phyloP scores from a whole-genome alignment of 2,888 invertebrate species.

The Coenonympha arcania region DNA sequence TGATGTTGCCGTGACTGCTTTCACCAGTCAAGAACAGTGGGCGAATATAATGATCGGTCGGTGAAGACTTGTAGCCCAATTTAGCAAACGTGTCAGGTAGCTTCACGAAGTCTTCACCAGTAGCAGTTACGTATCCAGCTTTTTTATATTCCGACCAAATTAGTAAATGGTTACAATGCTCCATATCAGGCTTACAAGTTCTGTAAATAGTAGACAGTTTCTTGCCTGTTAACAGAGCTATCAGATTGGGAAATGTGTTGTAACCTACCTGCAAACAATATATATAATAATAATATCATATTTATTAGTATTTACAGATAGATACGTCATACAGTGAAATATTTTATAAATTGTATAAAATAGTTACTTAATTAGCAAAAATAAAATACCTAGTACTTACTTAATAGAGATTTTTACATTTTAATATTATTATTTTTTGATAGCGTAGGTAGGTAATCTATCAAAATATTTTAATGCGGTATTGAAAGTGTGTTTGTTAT shows the following conservation, averaged over 20 bases:
- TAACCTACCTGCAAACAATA: slow-evolving; percentile 77
- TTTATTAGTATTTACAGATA: too few species aligned
- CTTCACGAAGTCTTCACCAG: slow-evolving; percentile 80
- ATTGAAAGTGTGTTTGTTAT: too few species aligned
- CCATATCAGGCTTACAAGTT: slow-evolving; percentile 58
- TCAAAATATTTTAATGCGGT: too few species aligned
- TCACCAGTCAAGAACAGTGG: slow-evolving; percentile 81
- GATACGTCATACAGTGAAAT: too few species aligned
- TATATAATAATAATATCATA: too few species aligned
- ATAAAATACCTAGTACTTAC: too few species aligned
- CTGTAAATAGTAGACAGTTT: slow-evolving; percentile 66
- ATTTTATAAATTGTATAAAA: too few species aligned
- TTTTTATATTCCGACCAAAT: slow-evolving; percentile 83
- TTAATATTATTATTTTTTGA: too few species aligned
- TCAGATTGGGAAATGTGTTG: slow-evolving; percentile 91
- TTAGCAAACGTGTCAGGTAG: slow-evolving; percentile 78
- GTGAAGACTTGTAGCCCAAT: slow-evolving; percentile 79
- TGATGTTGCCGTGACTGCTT: slow-evolving; percentile 51
- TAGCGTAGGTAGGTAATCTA: too few species aligned
- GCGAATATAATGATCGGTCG: slow-evolving; percentile 86
- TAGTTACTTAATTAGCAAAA: too few species aligned
- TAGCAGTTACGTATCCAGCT: slow-evolving; percentile 81
- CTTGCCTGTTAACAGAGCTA: slow-evolving; percentile 83
- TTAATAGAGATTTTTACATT: too few species aligned
- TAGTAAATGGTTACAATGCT: slow-evolving; percentile 79